Evolutionary conservation across 2,888 invertebrate species (phyloP).

Genomic region (Byasa hedistus): DNA sequence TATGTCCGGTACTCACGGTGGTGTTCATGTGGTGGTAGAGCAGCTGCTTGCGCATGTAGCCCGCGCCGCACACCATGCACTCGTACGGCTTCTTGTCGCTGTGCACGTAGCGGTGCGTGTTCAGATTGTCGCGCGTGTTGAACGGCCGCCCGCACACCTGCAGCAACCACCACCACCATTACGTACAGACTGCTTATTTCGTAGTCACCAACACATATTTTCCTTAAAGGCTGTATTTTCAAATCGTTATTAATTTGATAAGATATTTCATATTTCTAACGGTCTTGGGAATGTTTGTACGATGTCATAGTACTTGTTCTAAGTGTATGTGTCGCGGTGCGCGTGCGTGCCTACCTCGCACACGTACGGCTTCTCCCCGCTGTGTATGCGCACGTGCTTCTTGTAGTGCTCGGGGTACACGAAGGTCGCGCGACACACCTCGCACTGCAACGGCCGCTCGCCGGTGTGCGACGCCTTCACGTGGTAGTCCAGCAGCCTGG

Average conservation of each 20-base stretch:
- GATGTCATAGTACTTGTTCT: too few relatives aligned
- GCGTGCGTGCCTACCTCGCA: conserved; percentile 85
- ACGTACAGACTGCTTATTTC: too few relatives aligned
- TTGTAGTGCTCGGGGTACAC: conserved; percentile 91
- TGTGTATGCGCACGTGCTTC: conserved; percentile 88
- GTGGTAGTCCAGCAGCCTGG: conserved; percentile 87
- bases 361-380: conserved; percentile 86
- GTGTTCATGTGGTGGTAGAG: conserved; percentile 88
- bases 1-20: conserved; percentile 58
- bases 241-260: too few relatives aligned
- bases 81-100: conserved; percentile 93
- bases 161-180: conserved; percentile 9
- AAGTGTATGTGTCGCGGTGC: too few relatives aligned
- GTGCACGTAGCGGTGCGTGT: conserved; percentile 91
- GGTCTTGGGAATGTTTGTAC: too few relatives aligned
- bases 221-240: too few relatives aligned
- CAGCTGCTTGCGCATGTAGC: conserved; percentile 90
- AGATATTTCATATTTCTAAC: too few relatives aligned
- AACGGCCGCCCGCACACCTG: conserved; percentile 91
- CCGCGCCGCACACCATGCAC: conserved; percentile 88
- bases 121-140: conserved; percentile 90
- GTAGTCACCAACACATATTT: too few relatives aligned
- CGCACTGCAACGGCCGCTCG: conserved; percentile 87
- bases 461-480: conserved; percentile 90
- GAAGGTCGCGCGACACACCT: conserved; percentile 87